Percentiles rank a stretch among this genome's conserved stretches.
Conservation (phyloP, 2,888 invertebrate genomes). For the Ochropacha duplaris region DNA sequence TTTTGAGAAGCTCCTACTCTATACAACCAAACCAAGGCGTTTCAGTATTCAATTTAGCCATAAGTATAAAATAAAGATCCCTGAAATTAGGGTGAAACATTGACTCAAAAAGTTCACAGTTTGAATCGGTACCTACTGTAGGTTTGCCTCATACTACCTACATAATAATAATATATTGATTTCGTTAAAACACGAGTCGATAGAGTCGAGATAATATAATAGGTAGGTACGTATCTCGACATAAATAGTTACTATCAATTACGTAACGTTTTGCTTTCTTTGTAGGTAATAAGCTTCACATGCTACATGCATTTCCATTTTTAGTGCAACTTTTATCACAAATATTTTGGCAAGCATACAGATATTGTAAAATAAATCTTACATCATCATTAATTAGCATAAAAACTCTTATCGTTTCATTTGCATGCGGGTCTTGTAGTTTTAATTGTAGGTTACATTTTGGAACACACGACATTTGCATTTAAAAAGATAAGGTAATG, state of each 20-base stretch:
- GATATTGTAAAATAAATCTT: background rate
- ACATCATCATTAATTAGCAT: conserved; percentile 9
- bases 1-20: background rate
- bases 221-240: too few relatives aligned
- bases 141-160: too few relatives aligned
- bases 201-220: background rate
- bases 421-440: conserved; percentile 30
- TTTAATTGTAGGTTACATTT: conserved; percentile 24
- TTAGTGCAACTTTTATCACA: background rate
- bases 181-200: background rate
- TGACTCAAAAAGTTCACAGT: too few relatives aligned
- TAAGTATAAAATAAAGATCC: too few relatives aligned
- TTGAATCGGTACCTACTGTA: too few relatives aligned
- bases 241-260: background rate
- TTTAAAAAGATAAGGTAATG: conserved; percentile 4
- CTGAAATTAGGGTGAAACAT: too few relatives aligned
- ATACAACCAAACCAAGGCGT: too few relatives aligned
- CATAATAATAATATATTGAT: too few relatives aligned
- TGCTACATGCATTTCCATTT: background rate
- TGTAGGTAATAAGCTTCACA: background rate
- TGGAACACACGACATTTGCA: conserved; percentile 3
- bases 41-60: too few relatives aligned
- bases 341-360: background rate
- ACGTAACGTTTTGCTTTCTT: background rate
- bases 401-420: conserved; percentile 28